Evolutionary conservation across 2,888 invertebrate genomes (phyloP), one percentile per base, ranked within the genome.

Genomic region (Oegoconia quadripuncta): DNA sequence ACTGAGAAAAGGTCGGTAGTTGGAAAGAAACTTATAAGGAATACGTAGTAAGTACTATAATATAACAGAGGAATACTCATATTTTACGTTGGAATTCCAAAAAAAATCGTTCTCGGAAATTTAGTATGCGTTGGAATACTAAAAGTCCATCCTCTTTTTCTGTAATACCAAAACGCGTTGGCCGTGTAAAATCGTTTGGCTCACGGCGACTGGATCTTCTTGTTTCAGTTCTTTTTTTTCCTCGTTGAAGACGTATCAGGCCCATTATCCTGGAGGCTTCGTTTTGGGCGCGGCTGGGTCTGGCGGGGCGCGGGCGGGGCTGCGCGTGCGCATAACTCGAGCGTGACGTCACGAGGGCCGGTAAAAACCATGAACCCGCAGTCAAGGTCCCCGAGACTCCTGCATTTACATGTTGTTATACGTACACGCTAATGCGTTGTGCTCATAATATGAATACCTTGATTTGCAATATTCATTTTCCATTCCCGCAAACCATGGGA

Each of bases 361-460:
- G 60, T 74, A 80, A 79, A 79, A 82, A 78, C 74, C 74, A 62
- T 82, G 81, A 83, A 83, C 84, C 72, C 75, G 59, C 63, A 74
- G 70, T 76, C 83, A 83, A 82, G 84, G 83, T 52, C 56, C 55
- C 27, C 27, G 14, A 27, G 13, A 52, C 69, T 74, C 66, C 66
- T 64, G 74, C 74, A 74, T 76, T 74, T 71, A 64, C 60, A 63
- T 68, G 54, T 63, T 66, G 61, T 62, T 64, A 64, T 64, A 64
- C 16, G 52, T 59, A 64, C 59, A 57, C 61, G 52, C 53, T 63
- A 63, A 69, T 65, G 54, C 43, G 57, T 59, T 64, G 64, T 56
- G 57, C 47, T 63, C 61, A 62, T 52, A 59, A 48, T 44, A 41
- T 45, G 47, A 43, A 47, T 42, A 41, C 40, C 42, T 46, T 40